Conservation (phyloP, 2,113 vertebrate species). For the Rhinogobius similis region DNA sequence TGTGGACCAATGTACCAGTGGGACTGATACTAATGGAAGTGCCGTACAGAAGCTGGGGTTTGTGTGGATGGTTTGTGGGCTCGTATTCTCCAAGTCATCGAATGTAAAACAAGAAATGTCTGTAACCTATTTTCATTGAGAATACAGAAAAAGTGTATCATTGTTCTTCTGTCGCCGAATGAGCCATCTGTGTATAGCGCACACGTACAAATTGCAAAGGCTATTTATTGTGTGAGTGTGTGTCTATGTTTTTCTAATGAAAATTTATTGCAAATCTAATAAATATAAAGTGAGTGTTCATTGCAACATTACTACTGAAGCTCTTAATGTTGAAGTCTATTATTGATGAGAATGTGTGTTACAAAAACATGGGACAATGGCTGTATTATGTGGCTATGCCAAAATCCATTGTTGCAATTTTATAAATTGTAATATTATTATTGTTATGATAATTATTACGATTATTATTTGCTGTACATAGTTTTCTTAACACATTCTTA, state of each 20-base stretch:
- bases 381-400: conserved; percentile 54
- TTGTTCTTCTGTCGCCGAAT: conserved; percentile 60
- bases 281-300: conserved; percentile 66
- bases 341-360: conserved; percentile 49
- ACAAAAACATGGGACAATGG: conserved; percentile 30
- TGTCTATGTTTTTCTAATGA: conserved; percentile 54
- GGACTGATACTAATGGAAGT: conserved; percentile 33
- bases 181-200: conserved; percentile 68
- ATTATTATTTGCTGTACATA: conserved; percentile 65
- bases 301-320: conserved; percentile 64
- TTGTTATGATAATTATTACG: conserved; percentile 30
- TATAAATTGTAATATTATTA: conserved; percentile 53
- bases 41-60: conserved; percentile 38
- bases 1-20: conserved; percentile 28
- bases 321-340: conserved; percentile 49
- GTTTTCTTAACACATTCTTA: conserved; percentile 56
- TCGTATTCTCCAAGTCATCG: conserved; percentile 59
- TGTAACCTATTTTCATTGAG: conserved; percentile 62
- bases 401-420: conserved; percentile 65
- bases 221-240: conserved; percentile 61
- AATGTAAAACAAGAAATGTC: conserved; percentile 78
- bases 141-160: conserved; percentile 34
- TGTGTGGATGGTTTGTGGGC: conserved; percentile 52
- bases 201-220: conserved; percentile 59
- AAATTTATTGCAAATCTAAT: conserved; percentile 45